Conservation (phyloP, 2,888 invertebrate species). For the Macrosiphum euphorbiae region DNA sequence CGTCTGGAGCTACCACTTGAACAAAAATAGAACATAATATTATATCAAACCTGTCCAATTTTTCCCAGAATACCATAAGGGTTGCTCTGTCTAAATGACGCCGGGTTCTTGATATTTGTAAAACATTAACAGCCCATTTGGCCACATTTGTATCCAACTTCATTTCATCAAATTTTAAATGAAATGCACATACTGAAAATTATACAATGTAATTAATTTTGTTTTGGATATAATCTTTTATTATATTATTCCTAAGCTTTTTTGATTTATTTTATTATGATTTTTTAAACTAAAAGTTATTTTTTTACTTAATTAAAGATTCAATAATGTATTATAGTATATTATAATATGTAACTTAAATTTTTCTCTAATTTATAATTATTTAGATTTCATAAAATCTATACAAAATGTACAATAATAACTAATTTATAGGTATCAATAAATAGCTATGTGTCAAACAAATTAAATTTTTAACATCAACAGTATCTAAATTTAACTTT, state of each 20-base stretch:
- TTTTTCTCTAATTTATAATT: background rate
- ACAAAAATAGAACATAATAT: background rate
- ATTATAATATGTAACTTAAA: background rate
- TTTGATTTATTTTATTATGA: background rate
- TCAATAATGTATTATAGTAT: background rate
- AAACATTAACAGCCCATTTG: slow-evolving; percentile 96
- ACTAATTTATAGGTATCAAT: background rate
- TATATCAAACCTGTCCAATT: slow-evolving; percentile 86
- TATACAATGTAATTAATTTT: slow-evolving; percentile 64
- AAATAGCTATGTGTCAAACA: background rate
- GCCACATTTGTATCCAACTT: slow-evolving; percentile 94
- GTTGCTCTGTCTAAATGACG: slow-evolving; percentile 97
- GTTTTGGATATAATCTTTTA: background rate
- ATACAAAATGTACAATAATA: background rate
- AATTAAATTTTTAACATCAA: background rate
- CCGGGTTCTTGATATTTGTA: slow-evolving; percentile 91
- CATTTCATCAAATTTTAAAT: slow-evolving; percentile 96
- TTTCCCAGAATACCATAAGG: slow-evolving; percentile 97
- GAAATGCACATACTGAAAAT: slow-evolving; percentile 92
- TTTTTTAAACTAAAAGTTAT: no score
- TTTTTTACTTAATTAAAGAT: background rate
- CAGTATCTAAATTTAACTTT: background rate
- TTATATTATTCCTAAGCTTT: background rate
- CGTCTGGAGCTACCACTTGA: no score
- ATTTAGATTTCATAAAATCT: background rate